Conservation (phyloP, 2,888 invertebrate species). For the Quadroppia sp. region DNA sequence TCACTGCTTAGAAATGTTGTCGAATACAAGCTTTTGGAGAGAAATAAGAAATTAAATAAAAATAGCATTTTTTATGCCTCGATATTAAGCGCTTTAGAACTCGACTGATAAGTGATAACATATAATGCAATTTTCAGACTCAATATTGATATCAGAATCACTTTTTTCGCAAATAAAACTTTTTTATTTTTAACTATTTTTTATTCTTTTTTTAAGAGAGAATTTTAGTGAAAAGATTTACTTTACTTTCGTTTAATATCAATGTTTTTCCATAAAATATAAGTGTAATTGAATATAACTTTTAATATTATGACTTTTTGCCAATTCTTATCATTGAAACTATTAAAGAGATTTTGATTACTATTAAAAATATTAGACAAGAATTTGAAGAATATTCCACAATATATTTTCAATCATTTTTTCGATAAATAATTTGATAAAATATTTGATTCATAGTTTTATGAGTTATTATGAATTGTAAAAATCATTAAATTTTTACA, state of each 20-base stretch:
- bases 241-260: neutral
- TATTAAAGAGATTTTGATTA: too few species aligned
- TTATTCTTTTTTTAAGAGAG: neutral
- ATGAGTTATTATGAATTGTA: too few species aligned
- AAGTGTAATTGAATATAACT: too few species aligned
- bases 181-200: neutral
- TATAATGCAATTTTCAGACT: neutral
- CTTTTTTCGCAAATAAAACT: neutral
- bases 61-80: too few species aligned
- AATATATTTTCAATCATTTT: too few species aligned
- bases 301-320: too few species aligned
- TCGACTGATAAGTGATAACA: neutral
- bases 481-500: too few species aligned
- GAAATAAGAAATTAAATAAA: neutral
- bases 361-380: too few species aligned
- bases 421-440: too few species aligned
- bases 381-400: too few species aligned
- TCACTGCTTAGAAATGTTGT: neutral
- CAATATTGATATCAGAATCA: neutral
- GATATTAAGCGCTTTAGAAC: neutral
- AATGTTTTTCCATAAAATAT: neutral
- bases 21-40: neutral
- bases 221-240: neutral
- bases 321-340: too few species aligned
- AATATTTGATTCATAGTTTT: too few species aligned